Evolutionary conservation across 2,113 vertebrate species (phyloP), one percentile per base, ranked within the genome.

Genomic region (Tragelaphus imberbis): DNA sequence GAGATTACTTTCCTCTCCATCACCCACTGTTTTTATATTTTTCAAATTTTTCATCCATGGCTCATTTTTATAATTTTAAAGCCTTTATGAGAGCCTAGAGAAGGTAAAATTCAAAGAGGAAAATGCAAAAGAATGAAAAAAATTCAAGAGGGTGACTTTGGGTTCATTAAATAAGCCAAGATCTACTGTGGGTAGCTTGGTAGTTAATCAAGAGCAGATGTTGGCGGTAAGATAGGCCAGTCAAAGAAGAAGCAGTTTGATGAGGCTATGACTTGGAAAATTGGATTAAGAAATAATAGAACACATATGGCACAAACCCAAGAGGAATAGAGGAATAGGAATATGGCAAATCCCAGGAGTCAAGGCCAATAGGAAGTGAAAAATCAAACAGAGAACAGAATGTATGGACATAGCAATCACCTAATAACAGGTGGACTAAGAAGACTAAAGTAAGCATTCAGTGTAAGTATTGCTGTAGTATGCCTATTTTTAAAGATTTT

Each of bases 251-350:
- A 49, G 65, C 10, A 81, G 87, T 88, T 91, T 61, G 55, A 21
- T 93, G 87, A 86, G 21, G 47, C 61, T 95, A 27, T 58, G 40
- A 77, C 68, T 81, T 61, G 53, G 91, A 86, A 96, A 96, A 84
- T 21, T 93, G 47, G 65, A 77, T 96, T 93, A 84, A 84, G 61
- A 95, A 97, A 92, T 90, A 90, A 82, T 84, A 61, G 21, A 91
- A 95, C 17, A 65, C 49, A 77, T 44, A 65, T 81, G 86, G 82
- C 90, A 81, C 65, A 93, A 92, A 93, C 5, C 81, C 94, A 96
- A 93, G 49, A 84, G 49, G 59, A 65, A 90, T 1, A 88, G 47
- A 85, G 53, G 44, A 51, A 16, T 19, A 81, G 79, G 47, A 53
- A 81, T 53, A 81, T 7, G 49, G 28, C 49, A 81, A 33, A 51